Evolutionary conservation across 2,888 invertebrate species (phyloP), one percentile per base, ranked within the genome.

Genomic region (Protula sp.): DNA sequence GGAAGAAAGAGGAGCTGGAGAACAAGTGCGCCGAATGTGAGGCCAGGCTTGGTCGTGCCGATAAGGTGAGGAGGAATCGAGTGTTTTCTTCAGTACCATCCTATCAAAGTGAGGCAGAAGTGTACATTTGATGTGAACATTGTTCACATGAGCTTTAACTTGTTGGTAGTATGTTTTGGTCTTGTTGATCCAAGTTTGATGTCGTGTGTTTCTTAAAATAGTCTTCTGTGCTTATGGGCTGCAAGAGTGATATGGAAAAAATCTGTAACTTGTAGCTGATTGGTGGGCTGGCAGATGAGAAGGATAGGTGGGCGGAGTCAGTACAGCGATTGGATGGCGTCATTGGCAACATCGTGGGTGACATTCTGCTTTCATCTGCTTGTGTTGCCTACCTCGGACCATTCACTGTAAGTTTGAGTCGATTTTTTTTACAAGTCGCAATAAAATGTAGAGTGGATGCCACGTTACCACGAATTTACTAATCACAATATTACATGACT

Each of bases 261-360:
- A n/a, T n/a, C n/a, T n/a, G n/a, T n/a, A n/a, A n/a, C 1, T 47
- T 55, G 2, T 54, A 69, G 69, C 56, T 69, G 55, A 69, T 69
- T 55, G 79, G 79, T 61, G 82, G 82, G 2, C 68, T 82, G 56
- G 80, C 79, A 1, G 82, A 80, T 71, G 82, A 82, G 69, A 82
- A 81, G 62, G 74, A 72, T n/a, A 67, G 82, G 59, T 82, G 82
- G 82, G 71, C 74, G 63, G 78, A 78, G 56, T 78, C 81, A 22
- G 81, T 82, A 3, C 71, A 73, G 28, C 70, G 67, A 19, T 69
- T 80, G 28, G 74, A 80, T 50, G 67, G 66, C 28, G 64, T 76
- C 14, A 71, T 80, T 9, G 70, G 71, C 57, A 80, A 81, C 66
- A 76, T 79, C 59, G 72, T 80, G 1, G 81, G 82, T 22, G 80